These are phyloP conservation scores for Nannobrachium achirus DNA, from an alignment of 2,113 vertebrate species.

Conservation along the genomic window DNA sequence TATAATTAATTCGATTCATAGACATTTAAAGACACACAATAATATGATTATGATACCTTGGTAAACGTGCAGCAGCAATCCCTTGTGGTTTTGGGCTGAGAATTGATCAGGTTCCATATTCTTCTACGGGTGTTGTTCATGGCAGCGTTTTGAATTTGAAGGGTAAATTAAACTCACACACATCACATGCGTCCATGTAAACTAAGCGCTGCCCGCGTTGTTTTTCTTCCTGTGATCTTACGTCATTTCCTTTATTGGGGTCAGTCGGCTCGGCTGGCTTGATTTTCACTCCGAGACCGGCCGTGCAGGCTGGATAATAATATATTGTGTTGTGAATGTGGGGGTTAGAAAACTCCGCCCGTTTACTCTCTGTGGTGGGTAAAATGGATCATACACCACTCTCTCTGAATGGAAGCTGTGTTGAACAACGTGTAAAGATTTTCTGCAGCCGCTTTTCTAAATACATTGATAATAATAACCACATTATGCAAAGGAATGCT, in stretches of 20 bases:
- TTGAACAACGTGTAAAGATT: no score
- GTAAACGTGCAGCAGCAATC: background rate
- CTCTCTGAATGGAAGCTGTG: no score
- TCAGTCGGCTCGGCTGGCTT: background rate
- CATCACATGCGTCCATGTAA: background rate
- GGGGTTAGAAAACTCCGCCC: constrained; percentile 13
- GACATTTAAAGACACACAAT: no score
- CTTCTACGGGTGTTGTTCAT: no score
- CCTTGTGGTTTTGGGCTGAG: background rate
- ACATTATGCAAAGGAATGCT: no score
- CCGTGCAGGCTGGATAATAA: background rate
- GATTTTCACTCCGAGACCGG: fast-evolving
- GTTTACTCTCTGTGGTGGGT: no score
- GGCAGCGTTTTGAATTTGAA: no score
- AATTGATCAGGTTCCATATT: background rate
- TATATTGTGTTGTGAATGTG: background rate
- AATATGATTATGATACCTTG: background rate
- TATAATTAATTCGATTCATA: no score
- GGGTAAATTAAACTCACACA: background rate
- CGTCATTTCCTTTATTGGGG: constrained; percentile 23
- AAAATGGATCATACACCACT: no score
- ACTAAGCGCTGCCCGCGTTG: no score
- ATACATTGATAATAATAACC: no score
- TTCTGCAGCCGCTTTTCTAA: no score
- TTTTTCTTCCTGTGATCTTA: background rate